phyloP scores from a whole-genome alignment of 2,888 invertebrate genomes.

The Lithophane leautieri region DNA sequence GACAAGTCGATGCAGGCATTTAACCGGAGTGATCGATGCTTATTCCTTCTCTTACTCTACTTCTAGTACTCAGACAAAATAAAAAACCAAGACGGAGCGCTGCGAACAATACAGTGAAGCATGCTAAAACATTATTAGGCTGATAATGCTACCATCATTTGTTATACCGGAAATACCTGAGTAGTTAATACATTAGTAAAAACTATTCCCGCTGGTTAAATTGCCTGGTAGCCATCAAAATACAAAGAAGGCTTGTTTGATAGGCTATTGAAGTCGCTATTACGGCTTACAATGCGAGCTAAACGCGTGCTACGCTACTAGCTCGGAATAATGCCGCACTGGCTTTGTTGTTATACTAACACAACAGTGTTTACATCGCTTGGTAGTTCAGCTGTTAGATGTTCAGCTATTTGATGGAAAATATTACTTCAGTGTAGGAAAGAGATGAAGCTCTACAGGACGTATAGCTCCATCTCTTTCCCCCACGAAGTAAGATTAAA shows the following conservation, averaged over 20 bases:
- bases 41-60: not conserved
- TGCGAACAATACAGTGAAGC: no score
- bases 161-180: no score
- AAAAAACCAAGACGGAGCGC: no score
- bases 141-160: no score
- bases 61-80: no score
- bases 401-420: not conserved
- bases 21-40: not conserved
- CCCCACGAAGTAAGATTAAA: no score
- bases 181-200: not conserved
- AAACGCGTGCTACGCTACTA: not conserved
- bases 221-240: not conserved
- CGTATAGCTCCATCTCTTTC: no score
- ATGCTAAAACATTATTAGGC: no score
- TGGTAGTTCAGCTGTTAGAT: slow-evolving; percentile 8
- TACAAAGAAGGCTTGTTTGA: slow-evolving; percentile 11
- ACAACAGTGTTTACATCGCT: slow-evolving; percentile 9
- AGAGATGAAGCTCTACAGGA: no score
- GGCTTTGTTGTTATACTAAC: slow-evolving; percentile 23
- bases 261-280: slow-evolving; percentile 5
- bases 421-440: no score
- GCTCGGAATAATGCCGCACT: slow-evolving; percentile 20
- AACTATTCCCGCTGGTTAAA: not conserved
- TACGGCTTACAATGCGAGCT: slow-evolving; percentile 22
- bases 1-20: not conserved